Evolutionary conservation across 2,113 vertebrate genomes (phyloP).

Genomic region (Carassius carassius): DNA sequence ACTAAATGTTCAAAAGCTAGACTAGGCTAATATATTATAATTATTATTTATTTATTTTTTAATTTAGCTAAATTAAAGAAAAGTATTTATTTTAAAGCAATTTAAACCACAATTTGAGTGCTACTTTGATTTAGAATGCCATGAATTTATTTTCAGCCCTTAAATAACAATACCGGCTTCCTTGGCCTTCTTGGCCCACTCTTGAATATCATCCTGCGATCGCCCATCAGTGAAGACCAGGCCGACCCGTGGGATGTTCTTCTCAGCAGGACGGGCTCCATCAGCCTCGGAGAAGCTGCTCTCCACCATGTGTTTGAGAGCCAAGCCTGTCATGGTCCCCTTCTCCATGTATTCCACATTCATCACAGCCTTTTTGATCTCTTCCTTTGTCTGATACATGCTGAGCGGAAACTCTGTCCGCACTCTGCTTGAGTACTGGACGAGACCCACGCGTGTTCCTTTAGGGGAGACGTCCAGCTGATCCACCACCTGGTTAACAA

Average conservation of each 20-base stretch:
- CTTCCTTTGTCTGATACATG: conserved; percentile 82
- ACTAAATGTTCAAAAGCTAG: too few relatives aligned
- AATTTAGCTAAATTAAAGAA: too few relatives aligned
- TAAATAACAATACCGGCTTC: conserved; percentile 79
- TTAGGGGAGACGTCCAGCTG: conserved; percentile 88
- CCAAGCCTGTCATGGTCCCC: conserved; percentile 96
- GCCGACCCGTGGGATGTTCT: conserved; percentile 85
- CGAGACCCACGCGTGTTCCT: conserved; percentile 88
- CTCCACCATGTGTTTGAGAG: conserved; percentile 94
- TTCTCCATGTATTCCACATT: conserved; percentile 96
- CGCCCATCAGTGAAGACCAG: conserved; percentile 96
- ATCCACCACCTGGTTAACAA: conserved; percentile 95
- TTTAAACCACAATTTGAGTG: too few relatives aligned
- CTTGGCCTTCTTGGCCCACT: conserved; percentile 90
- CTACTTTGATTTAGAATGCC: too few relatives aligned
- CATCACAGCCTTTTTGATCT: conserved; percentile 91
- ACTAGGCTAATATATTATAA: too few relatives aligned
- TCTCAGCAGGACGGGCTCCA: conserved; percentile 76
- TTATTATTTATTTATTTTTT: too few relatives aligned
- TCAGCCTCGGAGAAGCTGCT: conserved; percentile 91
- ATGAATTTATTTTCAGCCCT: background rate
- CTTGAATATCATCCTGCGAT: conserved; percentile 94
- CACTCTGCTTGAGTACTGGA: conserved; percentile 95
- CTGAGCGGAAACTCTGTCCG: conserved; percentile 93
- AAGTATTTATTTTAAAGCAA: too few relatives aligned